phyloP scores from a whole-genome alignment of 2,888 invertebrate species.

The Seira sanloemensis region DNA sequence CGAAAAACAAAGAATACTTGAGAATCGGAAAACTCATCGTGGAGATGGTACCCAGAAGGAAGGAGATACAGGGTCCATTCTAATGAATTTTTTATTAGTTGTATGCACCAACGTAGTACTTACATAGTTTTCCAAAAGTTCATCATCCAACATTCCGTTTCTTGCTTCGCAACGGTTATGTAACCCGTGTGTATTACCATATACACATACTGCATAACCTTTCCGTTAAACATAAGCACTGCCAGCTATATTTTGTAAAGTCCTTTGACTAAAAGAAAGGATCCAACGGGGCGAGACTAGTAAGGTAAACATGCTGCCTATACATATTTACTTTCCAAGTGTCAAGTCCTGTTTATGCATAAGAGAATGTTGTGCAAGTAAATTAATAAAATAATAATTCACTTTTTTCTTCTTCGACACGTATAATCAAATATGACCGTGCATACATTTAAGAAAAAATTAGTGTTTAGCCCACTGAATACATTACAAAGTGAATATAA shows the following conservation, averaged over 20 bases:
- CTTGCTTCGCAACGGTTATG: too few species aligned
- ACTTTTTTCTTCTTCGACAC: slow-evolving; percentile 19
- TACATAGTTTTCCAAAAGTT: background rate
- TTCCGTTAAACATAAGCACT: too few species aligned
- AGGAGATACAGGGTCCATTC: background rate
- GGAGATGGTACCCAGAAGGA: background rate
- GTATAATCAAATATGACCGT: background rate
- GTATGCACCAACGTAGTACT: slow-evolving; percentile 11
- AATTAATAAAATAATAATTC: slow-evolving; percentile 39
- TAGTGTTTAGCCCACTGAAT: background rate
- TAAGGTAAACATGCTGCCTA: background rate
- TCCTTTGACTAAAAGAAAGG: too few species aligned
- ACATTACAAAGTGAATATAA: background rate
- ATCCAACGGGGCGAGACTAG: background rate
- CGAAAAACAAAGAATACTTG: background rate
- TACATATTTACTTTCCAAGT: background rate
- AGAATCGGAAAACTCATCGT: background rate
- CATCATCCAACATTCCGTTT: background rate
- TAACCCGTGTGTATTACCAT: background rate
- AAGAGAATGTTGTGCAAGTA: background rate
- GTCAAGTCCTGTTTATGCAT: slow-evolving; percentile 7
- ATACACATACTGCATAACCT: background rate
- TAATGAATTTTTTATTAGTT: slow-evolving; percentile 6
- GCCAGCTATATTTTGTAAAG: too few species aligned
- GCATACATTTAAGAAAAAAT: background rate